Percentiles rank a stretch among this genome's conserved stretches.
Evolutionary conservation across 2,888 invertebrate genomes (phyloP).

Genomic region (Drosophila prostipennis): DNA sequence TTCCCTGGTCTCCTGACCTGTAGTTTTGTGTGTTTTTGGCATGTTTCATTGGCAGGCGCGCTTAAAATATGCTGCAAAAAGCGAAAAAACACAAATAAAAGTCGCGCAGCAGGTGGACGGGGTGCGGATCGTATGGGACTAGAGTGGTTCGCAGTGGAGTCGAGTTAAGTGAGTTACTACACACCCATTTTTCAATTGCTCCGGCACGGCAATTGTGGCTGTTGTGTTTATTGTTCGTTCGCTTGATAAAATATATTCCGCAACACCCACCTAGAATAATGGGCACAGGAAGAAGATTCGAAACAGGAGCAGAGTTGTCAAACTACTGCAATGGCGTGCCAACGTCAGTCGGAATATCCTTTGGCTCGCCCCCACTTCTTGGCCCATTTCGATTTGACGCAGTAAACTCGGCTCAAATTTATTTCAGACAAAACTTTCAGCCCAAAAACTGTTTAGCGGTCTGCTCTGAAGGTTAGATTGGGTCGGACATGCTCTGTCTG

Average conservation of each 20-base stretch:
- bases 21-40: conserved; percentile 68
- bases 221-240: conserved; percentile 52
- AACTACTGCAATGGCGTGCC: conserved; percentile 44
- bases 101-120: conserved; percentile 67
- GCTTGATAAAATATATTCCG: conserved; percentile 19
- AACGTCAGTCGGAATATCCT: conserved; percentile 11
- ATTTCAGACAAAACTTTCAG: conserved; percentile 31
- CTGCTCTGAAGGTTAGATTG: conserved; percentile 25
- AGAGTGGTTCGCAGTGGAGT: background rate
- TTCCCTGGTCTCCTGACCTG: conserved; percentile 20
- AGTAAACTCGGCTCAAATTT: conserved; percentile 62
- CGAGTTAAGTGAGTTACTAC: conserved; percentile 29
- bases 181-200: conserved; percentile 62
- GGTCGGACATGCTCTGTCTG: conserved; percentile 8
- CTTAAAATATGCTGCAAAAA: conserved; percentile 63
- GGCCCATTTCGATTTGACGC: conserved; percentile 39
- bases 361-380: background rate
- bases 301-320: conserved; percentile 33
- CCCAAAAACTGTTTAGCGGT: conserved; percentile 16
- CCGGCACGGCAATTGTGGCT: conserved; percentile 29
- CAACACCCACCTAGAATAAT: conserved; percentile 4
- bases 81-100: conserved; percentile 6
- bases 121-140: background rate
- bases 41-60: conserved; percentile 74
- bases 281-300: background rate